Base-by-base conservation (phyloP, 2,888 invertebrate species). In the Tricholauxania praeusta region DNA sequence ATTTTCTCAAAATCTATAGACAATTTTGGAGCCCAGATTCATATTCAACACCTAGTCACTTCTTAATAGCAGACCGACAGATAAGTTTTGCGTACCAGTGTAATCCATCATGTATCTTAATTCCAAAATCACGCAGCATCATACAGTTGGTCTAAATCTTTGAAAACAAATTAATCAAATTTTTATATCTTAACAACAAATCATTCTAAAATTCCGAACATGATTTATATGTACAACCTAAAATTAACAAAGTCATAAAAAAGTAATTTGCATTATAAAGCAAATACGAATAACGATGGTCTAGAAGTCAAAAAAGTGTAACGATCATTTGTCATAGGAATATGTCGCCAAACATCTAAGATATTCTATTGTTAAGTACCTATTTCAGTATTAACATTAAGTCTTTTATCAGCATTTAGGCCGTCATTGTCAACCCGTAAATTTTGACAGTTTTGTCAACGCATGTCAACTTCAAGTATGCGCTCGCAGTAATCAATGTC, bases 401-500 rank as follows among this genome's bases (percentile, higher is more conserved):
- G 39, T 39, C 39, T 39, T 39, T 39, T 39, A 39, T 7, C 39
- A 39, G 10, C 39, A 39, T 10, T 39, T 39, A 10, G 39, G 39
- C 10, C 10, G 39, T 39, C 39, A 39, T 39, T 39, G 39, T 39
- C 39, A 57, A 19, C 4, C 53, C 52, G 53, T 39, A 14, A 28
- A 39, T 32, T 66, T 52, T n/a, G 65, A 52, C 53, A 53, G 39
- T 39, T 53, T 32, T 28, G 39, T 66, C 52, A 51, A 51, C 52
- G 65, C 65, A 32, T 52, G 52, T 28, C 65, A 53, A 7, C 52
- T 39, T 39, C 39, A 39, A 39, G 7, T 51, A 28, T 52, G 19
- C 52, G 65, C 19, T 53, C 63, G 48, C 17, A 48, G 65, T 32
- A 15, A 48, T 63, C 63, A 52, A 66, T 53, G 65, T 32, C 67